A percentile compares a stretch with the other conserved stretches of the same genome.
Evolutionary conservation across 2,797 vertebrate species (phyloP).

Genomic region (Hydrophis major): DNA sequence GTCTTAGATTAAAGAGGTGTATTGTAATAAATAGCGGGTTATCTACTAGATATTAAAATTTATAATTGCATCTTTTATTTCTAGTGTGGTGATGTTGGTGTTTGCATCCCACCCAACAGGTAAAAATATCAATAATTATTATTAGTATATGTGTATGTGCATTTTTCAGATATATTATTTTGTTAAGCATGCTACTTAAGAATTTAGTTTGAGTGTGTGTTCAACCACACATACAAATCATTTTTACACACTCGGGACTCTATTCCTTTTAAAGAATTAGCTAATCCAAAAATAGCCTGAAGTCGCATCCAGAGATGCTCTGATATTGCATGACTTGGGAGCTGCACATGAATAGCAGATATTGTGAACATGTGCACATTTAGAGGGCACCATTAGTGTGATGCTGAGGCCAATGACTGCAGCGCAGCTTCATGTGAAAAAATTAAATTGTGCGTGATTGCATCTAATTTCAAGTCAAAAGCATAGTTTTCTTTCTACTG

Average conservation of each 20-base stretch:
- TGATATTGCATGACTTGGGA: background rate
- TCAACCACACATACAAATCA: background rate
- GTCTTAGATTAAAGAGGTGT: background rate
- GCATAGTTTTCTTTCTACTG: background rate
- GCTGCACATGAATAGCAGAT: background rate
- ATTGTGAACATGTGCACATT: background rate
- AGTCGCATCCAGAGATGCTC: background rate
- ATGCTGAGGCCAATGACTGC: background rate
- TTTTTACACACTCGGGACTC: background rate
- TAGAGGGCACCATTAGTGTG: background rate
- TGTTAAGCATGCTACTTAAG: background rate
- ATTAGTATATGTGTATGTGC: background rate
- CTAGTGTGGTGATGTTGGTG: constrained; percentile 82
- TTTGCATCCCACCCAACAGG: constrained; percentile 90
- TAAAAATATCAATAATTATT: constrained; percentile 56
- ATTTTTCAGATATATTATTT: background rate
- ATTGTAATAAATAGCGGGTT: background rate
- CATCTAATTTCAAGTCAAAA: background rate
- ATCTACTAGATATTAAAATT: background rate
- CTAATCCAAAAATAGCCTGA: background rate
- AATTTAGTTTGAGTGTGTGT: background rate
- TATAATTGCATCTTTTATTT: constrained; percentile 13
- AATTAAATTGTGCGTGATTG: background rate
- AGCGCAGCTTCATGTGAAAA: background rate
- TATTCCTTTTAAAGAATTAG: background rate